Evolutionary conservation across 2,113 vertebrate genomes (phyloP).

Genomic region (Phalacrocorax aristotelis): DNA sequence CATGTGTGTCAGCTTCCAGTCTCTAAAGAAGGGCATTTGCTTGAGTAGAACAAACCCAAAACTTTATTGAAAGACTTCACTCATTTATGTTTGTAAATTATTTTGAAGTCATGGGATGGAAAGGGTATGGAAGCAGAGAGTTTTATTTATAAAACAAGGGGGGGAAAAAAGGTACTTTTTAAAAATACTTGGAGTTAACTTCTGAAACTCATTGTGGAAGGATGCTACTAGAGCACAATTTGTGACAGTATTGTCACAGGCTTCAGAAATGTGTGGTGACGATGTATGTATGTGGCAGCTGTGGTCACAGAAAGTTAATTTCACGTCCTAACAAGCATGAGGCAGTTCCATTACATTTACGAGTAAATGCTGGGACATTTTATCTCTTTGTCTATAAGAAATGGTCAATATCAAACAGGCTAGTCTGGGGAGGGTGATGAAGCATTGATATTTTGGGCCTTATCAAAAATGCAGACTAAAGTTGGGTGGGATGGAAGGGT

Average conservation of each 20-base stretch:
- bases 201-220: not conserved
- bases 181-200: not conserved
- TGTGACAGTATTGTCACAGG: not conserved
- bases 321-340: slow-evolving; percentile 5
- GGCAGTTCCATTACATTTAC: not conserved
- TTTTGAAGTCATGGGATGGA: not conserved
- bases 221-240: not conserved
- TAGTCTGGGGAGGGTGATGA: not conserved
- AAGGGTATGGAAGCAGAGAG: not conserved
- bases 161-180: not conserved
- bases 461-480: not conserved
- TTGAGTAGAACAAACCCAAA: not conserved
- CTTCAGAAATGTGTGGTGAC: not conserved
- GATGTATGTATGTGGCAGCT: accelerated
- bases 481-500: not conserved
- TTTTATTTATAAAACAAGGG: not conserved
- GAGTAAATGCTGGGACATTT: not conserved
- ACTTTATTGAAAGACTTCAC: not conserved
- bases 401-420: slow-evolving; percentile 2
- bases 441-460: not conserved
- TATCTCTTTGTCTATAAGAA: slow-evolving; percentile 16
- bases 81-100: not conserved
- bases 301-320: not conserved
- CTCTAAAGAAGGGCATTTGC: not conserved
- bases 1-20: not conserved